Base-by-base conservation (phyloP, 2,113 vertebrate genomes). In the Egretta garzetta region DNA sequence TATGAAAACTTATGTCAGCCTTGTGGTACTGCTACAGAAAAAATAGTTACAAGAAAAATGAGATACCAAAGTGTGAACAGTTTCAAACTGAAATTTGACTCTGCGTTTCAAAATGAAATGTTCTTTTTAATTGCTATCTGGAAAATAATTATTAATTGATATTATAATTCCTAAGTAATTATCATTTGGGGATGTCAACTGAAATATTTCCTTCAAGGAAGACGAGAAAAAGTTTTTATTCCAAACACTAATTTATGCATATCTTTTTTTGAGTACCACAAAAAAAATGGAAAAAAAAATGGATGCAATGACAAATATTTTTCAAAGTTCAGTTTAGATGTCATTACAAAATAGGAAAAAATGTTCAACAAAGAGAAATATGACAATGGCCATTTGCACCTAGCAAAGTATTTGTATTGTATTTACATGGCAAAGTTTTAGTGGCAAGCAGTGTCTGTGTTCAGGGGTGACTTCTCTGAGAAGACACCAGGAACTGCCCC, bases 391-490 rank as follows among this genome's bases (percentile, higher is more conserved):
- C 9, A n/a, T n/a, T 59, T 45, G 2, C 6, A 53, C 9, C 18
- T 59, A 53, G 5, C 7, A n/a, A 80, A 72, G 10, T 26, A 55
- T 12, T 76, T 45, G 10, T 41, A 41, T 41, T 14, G 14, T 23
- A 33, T 50, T 33, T 53, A 68, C 11, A 23, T 10, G 10, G 19
- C 2, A 4, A 75, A 23, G 8, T 26, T 30, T 39, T 67, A 30
- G 5, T 14, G 39, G 14, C 1, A 0, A 41, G 4, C 8, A 1
- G 8, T 1, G 7, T 17, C 4, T 22, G 10, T 41, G 16, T 50
- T 24, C n/a, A 64, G 7, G 8, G 16, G 11, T 52, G 28, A 20
- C 13, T 52, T 86, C 32, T 58, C 12, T 59, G 16, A 58, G 26
- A 43, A 62, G 47, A 53, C 12, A 75, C 32, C 12, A 58, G 16